phyloP scores from a whole-genome alignment of 2,888 invertebrate species.

The Phyllotreta cruciferae region DNA sequence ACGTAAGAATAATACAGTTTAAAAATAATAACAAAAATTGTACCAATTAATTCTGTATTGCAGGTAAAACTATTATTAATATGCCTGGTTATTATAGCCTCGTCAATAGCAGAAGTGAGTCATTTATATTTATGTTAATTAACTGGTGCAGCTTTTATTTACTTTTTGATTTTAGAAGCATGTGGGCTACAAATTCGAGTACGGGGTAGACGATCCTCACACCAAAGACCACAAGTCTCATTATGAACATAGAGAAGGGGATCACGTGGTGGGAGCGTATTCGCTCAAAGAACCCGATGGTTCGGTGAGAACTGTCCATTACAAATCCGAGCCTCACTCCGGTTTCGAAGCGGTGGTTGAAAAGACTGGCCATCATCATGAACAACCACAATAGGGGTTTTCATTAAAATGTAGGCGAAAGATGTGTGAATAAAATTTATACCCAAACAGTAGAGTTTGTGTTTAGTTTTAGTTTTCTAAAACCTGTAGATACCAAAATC shows the following conservation, averaged over 20 bases:
- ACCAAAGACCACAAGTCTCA: slow-evolving; percentile 57
- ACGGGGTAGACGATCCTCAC: slow-evolving; percentile 57
- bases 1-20: slow-evolving; percentile 10
- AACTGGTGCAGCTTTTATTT: neutral
- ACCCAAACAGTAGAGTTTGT: no score
- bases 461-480: no score
- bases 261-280: slow-evolving; percentile 56
- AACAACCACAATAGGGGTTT: slow-evolving; percentile 46
- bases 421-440: no score
- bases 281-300: slow-evolving; percentile 57
- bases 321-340: slow-evolving; percentile 44
- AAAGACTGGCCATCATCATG: slow-evolving; percentile 42
- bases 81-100: neutral
- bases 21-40: no score
- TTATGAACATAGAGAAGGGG: slow-evolving; percentile 55
- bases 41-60: neutral
- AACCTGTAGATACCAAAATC: no score
- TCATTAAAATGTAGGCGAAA: slow-evolving; percentile 9
- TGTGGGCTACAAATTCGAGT: slow-evolving; percentile 54
- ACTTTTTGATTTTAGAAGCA: slow-evolving; percentile 24
- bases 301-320: slow-evolving; percentile 55
- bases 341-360: slow-evolving; percentile 48
- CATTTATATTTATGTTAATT: neutral
- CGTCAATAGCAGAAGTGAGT: slow-evolving; percentile 1
- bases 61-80: neutral